Percentiles rank a stretch among this genome's conserved stretches.
Conservation (phyloP, 30 jellyfish, hydroid and myxozoan genomes). For the Hydra vulgaris region DNA sequence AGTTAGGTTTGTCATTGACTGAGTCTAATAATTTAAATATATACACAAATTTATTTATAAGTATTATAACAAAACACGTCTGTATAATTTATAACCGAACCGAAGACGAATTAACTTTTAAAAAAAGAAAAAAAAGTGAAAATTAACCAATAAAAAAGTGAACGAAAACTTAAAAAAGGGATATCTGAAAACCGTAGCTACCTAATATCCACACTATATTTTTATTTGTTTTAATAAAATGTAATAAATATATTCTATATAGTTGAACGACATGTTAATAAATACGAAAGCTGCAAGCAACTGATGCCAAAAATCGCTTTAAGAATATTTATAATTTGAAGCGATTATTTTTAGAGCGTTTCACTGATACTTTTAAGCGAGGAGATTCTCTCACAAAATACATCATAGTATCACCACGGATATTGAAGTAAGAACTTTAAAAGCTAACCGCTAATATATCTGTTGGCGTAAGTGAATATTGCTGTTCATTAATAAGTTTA, state of each 20-base stretch:
- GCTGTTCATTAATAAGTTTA: slow-evolving; percentile 20
- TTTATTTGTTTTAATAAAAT: not conserved
- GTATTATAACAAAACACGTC: not conserved
- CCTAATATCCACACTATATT: not conserved
- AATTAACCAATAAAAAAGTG: not conserved
- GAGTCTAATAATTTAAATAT: not conserved
- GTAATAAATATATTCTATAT: not conserved
- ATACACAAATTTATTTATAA: not conserved
- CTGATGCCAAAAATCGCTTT: not conserved
- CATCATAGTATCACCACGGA: too few relatives aligned
- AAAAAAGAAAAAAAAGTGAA: not conserved
- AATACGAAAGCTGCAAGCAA: not conserved
- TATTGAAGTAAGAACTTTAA: slow-evolving; percentile 6
- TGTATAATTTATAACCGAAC: not conserved
- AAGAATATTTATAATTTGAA: too few relatives aligned
- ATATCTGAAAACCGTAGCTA: too few relatives aligned
- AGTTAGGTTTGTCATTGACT: not conserved
- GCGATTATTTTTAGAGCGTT: too few relatives aligned
- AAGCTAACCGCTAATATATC: slow-evolving; percentile 86
- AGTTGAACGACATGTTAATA: not conserved
- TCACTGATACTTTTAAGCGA: too few relatives aligned
- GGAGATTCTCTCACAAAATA: too few relatives aligned
- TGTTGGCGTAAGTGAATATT: slow-evolving; percentile 88
- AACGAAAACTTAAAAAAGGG: not conserved
- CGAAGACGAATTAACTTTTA: not conserved